Percentiles rank a stretch among this genome's conserved stretches.
Conservation (phyloP, 2,113 vertebrate genomes). For the Aphelocoma coerulescens region DNA sequence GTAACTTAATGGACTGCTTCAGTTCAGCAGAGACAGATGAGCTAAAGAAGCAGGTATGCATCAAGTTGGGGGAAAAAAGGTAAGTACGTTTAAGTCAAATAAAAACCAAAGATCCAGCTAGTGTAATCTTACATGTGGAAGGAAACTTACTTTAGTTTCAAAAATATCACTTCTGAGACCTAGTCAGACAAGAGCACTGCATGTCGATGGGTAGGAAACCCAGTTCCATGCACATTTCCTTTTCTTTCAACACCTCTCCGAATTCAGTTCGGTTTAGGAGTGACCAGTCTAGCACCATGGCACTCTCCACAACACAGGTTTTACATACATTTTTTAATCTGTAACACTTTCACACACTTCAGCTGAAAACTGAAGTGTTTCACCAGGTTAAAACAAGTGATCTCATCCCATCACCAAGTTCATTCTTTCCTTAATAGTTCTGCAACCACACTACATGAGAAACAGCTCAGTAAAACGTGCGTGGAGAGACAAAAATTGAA, state of each 20-base stretch:
- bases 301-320: not conserved
- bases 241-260: not conserved
- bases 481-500: not conserved
- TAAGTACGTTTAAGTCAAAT: not conserved
- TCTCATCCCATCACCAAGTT: not conserved
- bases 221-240: not conserved
- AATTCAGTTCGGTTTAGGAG: not conserved
- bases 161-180: not conserved
- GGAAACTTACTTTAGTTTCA: not conserved
- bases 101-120: not conserved
- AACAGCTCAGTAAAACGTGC: accelerated
- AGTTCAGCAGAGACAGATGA: not conserved
- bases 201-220: not conserved
- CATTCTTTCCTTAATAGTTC: not conserved
- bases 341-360: not conserved
- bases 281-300: not conserved
- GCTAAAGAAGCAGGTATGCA: not conserved
- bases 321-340: accelerated
- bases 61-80: not conserved
- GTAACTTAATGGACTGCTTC: not conserved
- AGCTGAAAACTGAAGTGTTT: not conserved
- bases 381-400: not conserved
- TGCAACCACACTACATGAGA: not conserved
- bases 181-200: not conserved
- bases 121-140: not conserved